Evolutionary conservation across 2,797 vertebrate species (phyloP).

Genomic region (Chelidonichthys spinosus): DNA sequence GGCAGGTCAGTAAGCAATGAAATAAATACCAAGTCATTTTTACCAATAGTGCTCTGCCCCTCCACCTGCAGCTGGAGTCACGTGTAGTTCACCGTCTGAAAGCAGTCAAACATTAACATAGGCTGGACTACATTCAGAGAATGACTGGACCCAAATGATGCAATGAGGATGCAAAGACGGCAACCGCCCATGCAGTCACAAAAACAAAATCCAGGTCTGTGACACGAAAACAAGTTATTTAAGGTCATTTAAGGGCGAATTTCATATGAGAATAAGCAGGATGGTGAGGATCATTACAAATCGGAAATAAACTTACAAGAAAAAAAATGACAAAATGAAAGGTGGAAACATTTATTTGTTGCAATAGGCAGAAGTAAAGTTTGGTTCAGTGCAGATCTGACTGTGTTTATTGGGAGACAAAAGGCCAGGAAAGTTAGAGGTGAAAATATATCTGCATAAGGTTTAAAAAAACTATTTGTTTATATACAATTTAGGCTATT

Average conservation of each 20-base stretch:
- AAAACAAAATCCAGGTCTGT: conserved; percentile 20
- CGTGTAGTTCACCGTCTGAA: background rate
- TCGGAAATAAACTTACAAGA: background rate
- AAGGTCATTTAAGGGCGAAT: background rate
- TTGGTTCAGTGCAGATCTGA: too few species aligned
- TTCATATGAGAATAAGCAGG: background rate
- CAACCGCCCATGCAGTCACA: conserved; percentile 18
- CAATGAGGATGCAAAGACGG: conserved; percentile 42
- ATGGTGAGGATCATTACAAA: too few species aligned
- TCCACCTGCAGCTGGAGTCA: conserved; percentile 15
- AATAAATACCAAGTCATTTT: conserved; percentile 7
- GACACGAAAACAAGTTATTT: background rate
- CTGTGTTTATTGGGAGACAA: background rate
- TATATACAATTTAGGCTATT: background rate
- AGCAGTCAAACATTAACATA: conserved; percentile 50
- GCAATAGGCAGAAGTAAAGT: too few species aligned
- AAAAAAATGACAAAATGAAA: background rate
- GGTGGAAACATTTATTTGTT: background rate
- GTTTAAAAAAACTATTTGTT: background rate
- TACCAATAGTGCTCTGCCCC: background rate
- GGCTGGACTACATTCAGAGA: background rate
- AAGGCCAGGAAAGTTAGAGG: background rate
- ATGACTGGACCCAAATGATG: conserved; percentile 16
- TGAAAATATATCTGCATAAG: background rate
- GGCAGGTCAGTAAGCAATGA: background rate